Percentiles rank a stretch among this genome's conserved stretches.
Conservation (phyloP, 2,888 invertebrate genomes). For the Ganaspis brasiliensis region DNA sequence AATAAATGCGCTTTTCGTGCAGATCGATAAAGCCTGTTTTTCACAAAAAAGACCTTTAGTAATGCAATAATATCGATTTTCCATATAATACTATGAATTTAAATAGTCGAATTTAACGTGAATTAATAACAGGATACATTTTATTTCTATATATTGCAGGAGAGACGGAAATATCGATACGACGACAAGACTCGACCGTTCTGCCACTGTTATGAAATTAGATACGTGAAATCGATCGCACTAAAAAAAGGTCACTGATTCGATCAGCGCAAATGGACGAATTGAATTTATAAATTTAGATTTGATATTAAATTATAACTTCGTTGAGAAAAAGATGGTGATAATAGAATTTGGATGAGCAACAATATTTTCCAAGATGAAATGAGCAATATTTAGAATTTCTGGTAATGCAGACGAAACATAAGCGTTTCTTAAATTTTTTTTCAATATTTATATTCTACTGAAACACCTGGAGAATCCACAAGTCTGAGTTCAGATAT, state of each 20-base stretch:
- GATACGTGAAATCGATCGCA: constrained; percentile 7
- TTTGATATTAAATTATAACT: too few species aligned
- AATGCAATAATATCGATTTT: constrained; percentile 11
- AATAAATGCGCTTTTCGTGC: constrained; percentile 34
- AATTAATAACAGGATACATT: constrained; percentile 16
- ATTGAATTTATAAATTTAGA: background rate
- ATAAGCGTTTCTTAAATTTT: too few species aligned
- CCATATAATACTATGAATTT: constrained; percentile 10
- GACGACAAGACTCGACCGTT: background rate
- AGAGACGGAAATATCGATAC: background rate
- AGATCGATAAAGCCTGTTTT: constrained; percentile 24
- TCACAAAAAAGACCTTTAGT: background rate
- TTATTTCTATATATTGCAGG: background rate
- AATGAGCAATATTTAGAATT: too few species aligned
- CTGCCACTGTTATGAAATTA: background rate
- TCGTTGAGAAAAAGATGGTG: too few species aligned
- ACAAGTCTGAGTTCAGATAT: too few species aligned
- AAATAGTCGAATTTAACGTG: background rate
- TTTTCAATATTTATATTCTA: too few species aligned
- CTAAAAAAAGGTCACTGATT: constrained; percentile 15
- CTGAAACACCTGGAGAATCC: too few species aligned
- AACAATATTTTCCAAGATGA: too few species aligned
- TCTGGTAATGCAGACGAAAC: too few species aligned
- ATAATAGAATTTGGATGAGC: too few species aligned
- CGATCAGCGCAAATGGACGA: background rate